Evolutionary conservation across 2,797 vertebrate genomes (phyloP).

Genomic region (Protonibea diacanthus): DNA sequence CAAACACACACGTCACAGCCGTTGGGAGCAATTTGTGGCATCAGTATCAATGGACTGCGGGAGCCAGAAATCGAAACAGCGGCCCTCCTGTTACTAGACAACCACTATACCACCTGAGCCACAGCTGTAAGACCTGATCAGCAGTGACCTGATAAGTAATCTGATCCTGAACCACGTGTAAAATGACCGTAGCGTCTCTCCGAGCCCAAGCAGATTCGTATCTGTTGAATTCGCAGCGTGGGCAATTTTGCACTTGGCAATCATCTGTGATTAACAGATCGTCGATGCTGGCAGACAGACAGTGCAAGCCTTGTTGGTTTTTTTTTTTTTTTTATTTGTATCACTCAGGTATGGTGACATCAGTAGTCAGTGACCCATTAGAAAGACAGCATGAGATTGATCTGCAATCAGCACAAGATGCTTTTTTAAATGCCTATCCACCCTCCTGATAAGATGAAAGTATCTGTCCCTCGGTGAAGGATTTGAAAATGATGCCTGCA

Average conservation of each 20-base stretch:
- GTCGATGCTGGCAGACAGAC: neutral
- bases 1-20: too few species aligned
- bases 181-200: neutral
- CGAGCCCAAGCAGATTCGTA: conserved; percentile 42
- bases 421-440: conserved; percentile 29
- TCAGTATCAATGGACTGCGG: too few species aligned
- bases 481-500: conserved; percentile 31
- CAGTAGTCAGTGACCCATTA: neutral
- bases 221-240: neutral
- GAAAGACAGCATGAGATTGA: conserved; percentile 7
- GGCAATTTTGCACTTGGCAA: conserved; percentile 47
- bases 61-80: too few species aligned
- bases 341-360: neutral
- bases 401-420: conserved; percentile 33
- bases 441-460: conserved; percentile 1
- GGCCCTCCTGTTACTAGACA: too few species aligned
- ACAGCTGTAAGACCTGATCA: conserved; percentile 2
- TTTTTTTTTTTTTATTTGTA: neutral
- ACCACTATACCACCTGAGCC: too few species aligned
- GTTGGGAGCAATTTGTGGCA: too few species aligned
- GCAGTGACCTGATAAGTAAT: conserved; percentile 7
- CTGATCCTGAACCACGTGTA: neutral
- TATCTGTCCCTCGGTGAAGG: conserved; percentile 21
- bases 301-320: neutral
- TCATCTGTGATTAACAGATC: conserved; percentile 40